Conservation (phyloP, 2,113 vertebrate genomes). For the Prunella himalayana region DNA sequence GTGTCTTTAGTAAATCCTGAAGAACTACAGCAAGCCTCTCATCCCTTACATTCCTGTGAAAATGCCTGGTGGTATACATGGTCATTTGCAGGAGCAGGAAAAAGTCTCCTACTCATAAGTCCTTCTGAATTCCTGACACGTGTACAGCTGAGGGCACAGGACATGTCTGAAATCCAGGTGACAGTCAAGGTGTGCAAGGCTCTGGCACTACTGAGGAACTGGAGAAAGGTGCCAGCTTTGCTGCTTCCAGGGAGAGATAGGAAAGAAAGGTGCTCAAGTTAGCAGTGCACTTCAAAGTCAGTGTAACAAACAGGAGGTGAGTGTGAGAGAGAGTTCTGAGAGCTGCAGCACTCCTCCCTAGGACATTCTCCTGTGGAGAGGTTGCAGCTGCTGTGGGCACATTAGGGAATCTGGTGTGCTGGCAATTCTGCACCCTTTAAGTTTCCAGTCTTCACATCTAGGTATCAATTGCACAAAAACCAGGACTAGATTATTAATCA, state of each 20-base stretch:
- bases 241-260: neutral
- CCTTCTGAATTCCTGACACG: neutral
- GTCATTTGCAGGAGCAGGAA: neutral
- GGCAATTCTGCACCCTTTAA: neutral
- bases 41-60: neutral
- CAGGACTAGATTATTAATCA: neutral
- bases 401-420: neutral
- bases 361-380: neutral
- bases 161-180: neutral
- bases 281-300: neutral
- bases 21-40: neutral
- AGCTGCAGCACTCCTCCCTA: neutral
- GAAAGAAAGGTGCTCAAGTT: neutral
- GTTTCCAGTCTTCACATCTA: neutral
- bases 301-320: neutral
- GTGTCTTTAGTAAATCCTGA: neutral
- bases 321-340: rapidly evolving
- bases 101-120: neutral
- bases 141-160: neutral
- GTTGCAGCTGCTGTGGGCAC: neutral
- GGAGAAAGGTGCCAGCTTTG: neutral
- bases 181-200: neutral
- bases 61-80: rapidly evolving
- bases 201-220: neutral
- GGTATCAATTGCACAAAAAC: neutral